Base-by-base conservation (phyloP, 2,113 vertebrate species). In the western clawed frog (Xenopus tropicalis) region DNA sequence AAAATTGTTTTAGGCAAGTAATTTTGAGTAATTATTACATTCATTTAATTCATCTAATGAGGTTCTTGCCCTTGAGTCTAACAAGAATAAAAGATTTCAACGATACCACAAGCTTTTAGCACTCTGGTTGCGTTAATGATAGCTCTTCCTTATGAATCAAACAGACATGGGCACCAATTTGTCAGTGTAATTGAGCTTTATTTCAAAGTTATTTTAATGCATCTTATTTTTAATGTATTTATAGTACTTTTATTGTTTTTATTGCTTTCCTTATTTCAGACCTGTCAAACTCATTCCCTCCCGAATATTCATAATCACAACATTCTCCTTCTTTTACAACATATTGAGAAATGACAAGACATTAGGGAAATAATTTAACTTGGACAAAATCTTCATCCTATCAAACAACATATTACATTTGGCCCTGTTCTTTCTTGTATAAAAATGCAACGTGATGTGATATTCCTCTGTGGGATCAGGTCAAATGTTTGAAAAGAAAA, bases 301-400 rank as follows among this genome's bases (percentile, higher is more conserved):
- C 48, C 43, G 46, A 61, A 62, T 62, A 42, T 52, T 71, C 58
- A 29, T 59, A 71, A 71, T 71, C 25, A 52, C 59, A 42, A 17
- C 29, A 51, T 54, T 54, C 4, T 62, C 56, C 44, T 72, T 70
- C 14, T 42, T 63, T 63, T 72, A 63, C 70, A 72, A 72, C 59
- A 72, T 72, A 72, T 72, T 46, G 70, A 64, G 70, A 63, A 57
- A 72, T 63, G 44, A 72, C 70, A 72, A 72, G 61, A 64, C 59
- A 72, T 54, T 72, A 72, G 70, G 70, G 46, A 72, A 63, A 72
- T 72, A 21, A 63, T 64, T 72, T 61, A 37, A 37, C 29, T 37
- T 37, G 6, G 10, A 54, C 14, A 63, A 63, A 72, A 63, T n/a
- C 46, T 42, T 63, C 29, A 37, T 37, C 29, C 70, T 72, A 63